phyloP scores from a whole-genome alignment of 2,113 vertebrate genomes.

The Oenanthe melanoleuca region DNA sequence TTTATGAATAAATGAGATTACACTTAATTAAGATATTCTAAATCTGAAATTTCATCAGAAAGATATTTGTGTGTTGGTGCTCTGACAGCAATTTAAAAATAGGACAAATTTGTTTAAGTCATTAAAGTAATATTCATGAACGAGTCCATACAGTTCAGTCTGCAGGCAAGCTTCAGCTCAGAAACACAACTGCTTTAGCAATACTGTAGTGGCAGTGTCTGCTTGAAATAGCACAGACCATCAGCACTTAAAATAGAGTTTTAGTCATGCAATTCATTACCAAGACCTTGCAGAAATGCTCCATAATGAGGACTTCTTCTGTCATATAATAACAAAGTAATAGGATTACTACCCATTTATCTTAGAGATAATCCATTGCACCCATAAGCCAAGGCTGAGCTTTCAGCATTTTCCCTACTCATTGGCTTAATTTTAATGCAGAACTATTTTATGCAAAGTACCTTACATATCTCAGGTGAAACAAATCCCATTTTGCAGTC shows the following conservation, averaged over 20 bases:
- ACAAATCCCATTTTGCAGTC: not conserved
- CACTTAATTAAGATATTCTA: not conserved
- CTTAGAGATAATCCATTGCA: not conserved
- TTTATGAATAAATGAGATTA: not conserved
- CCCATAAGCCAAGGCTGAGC: not conserved
- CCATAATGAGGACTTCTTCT: not conserved
- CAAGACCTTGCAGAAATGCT: not conserved
- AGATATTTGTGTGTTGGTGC: not conserved
- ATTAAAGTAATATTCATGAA: not conserved
- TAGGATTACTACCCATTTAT: not conserved
- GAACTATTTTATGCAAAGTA: not conserved
- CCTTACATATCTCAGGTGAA: not conserved
- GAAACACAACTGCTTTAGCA: not conserved
- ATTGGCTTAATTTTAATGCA: not conserved
- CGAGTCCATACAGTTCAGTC: not conserved
- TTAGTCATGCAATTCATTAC: not conserved
- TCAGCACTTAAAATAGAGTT: not conserved
- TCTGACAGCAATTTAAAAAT: not conserved
- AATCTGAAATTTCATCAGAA: not conserved
- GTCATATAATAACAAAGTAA: not conserved
- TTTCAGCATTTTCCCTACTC: not conserved
- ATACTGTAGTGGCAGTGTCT: not conserved
- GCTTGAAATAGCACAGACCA: not conserved
- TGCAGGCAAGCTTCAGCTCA: not conserved
- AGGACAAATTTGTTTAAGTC: not conserved